These are phyloP conservation scores for Tribolium freemani DNA, from an alignment of 2,888 invertebrate genomes.

Conservation along the genomic window DNA sequence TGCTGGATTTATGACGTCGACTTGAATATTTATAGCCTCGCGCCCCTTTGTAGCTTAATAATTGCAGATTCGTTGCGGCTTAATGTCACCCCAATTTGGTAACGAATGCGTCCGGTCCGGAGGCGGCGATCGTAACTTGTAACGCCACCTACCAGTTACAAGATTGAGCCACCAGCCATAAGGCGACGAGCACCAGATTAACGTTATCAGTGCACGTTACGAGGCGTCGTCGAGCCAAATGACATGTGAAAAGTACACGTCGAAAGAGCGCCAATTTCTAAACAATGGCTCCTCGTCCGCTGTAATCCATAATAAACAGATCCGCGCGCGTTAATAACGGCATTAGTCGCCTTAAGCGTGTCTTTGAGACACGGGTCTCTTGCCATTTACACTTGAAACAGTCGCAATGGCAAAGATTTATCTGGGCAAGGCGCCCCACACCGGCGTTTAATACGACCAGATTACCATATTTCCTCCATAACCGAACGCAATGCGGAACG, in stretches of 20 bases:
- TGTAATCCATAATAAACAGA: constrained; percentile 44
- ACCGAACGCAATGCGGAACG: constrained; percentile 38
- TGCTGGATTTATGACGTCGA: constrained; percentile 44
- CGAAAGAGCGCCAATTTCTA: constrained; percentile 35
- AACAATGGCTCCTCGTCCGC: constrained; percentile 16
- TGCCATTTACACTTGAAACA: constrained; percentile 38
- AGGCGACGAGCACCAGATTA: background rate
- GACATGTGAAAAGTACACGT: constrained; percentile 28
- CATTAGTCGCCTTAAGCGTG: constrained; percentile 46
- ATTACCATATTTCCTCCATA: constrained; percentile 46
- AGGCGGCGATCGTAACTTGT: background rate
- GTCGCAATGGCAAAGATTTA: constrained; percentile 30
- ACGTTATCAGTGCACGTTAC: constrained; percentile 1
- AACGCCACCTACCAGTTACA: background rate
- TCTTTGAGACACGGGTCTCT: constrained; percentile 34
- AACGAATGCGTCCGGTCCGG: background rate
- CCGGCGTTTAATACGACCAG: constrained; percentile 29
- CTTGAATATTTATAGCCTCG: constrained; percentile 34
- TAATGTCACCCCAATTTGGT: background rate
- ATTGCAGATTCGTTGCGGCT: constrained; percentile 3
- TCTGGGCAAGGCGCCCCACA: constrained; percentile 25
- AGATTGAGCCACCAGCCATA: background rate
- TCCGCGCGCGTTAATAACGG: constrained; percentile 43
- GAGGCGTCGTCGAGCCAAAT: constrained; percentile 7
- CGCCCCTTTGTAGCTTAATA: constrained; percentile 2